Evolutionary conservation across 2,888 invertebrate genomes (phyloP).

Genomic region (Cacoxenus indagator): DNA sequence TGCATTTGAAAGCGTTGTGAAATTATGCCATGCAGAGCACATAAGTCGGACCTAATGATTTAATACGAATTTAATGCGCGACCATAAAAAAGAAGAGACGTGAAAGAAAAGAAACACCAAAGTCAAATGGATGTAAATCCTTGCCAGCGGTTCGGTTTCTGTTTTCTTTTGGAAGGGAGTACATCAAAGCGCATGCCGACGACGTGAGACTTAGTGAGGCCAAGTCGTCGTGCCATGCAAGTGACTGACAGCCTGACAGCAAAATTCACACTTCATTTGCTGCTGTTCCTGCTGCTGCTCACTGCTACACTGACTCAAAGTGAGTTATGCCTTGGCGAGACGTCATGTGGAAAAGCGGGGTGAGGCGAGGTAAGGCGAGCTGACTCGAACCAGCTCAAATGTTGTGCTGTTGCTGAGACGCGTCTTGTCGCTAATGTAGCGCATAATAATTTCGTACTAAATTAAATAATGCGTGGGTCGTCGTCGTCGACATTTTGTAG

Average conservation of each 20-base stretch:
- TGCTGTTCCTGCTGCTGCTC: constrained; percentile 40
- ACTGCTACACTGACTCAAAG: not conserved
- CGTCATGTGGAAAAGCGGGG: not conserved
- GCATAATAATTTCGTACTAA: constrained; percentile 64
- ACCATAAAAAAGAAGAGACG: not conserved
- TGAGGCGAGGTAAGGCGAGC: constrained; percentile 5
- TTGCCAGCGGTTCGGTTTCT: not conserved
- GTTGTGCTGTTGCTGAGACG: not conserved
- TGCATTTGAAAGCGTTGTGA: not conserved
- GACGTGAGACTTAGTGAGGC: not conserved
- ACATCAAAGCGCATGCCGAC: constrained; percentile 20
- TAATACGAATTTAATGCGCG: constrained; percentile 18
- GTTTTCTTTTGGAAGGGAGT: not conserved
- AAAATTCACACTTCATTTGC: constrained; percentile 62
- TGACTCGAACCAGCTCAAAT: not conserved
- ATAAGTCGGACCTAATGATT: constrained; percentile 17
- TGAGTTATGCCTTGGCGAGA: constrained; percentile 5
- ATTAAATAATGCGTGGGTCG: constrained; percentile 64
- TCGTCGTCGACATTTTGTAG: not conserved
- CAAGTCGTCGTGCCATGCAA: not conserved
- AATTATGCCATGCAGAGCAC: not conserved
- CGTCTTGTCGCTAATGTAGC: constrained; percentile 57
- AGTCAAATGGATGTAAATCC: not conserved
- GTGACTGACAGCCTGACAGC: constrained; percentile 51
- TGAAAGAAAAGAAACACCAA: constrained; percentile 14